phyloP scores from a whole-genome alignment of 1,140 invertebrate genomes.

The Portunus trituberculatus region DNA sequence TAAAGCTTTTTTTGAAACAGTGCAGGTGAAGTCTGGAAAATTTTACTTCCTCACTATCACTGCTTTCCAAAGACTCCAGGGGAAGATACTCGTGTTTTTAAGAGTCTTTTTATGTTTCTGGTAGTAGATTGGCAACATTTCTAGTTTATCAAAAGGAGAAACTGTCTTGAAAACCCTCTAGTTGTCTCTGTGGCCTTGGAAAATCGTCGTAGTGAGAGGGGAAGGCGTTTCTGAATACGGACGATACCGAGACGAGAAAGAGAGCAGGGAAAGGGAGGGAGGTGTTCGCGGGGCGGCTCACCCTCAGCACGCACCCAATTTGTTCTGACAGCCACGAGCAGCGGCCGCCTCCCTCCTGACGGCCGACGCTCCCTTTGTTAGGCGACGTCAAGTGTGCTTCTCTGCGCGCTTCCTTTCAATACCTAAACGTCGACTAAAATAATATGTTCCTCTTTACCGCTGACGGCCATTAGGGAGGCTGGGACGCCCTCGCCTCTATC shows the following conservation, averaged over 20 bases:
- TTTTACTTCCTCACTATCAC: no score
- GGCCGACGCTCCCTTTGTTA: slow-evolving; percentile 53
- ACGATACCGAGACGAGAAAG: neutral
- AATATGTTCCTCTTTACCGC: slow-evolving; percentile 60
- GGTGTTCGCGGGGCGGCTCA: neutral
- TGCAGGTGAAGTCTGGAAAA: no score
- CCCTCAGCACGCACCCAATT: slow-evolving; percentile 18
- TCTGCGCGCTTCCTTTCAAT: slow-evolving; percentile 54
- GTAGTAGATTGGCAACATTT: no score
- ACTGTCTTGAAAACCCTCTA: no score
- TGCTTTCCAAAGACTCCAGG: no score
- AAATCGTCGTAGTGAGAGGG: no score
- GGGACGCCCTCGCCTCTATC: neutral
- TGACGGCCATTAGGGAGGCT: slow-evolving; percentile 59
- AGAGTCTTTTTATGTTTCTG: no score
- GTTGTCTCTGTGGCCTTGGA: no score
- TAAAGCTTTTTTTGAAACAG: no score
- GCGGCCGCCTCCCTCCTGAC: neutral
- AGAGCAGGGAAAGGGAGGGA: neutral
- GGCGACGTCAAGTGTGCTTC: slow-evolving; percentile 57
- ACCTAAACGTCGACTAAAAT: slow-evolving; percentile 70
- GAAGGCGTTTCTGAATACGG: neutral
- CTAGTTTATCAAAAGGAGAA: no score
- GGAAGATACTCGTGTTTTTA: no score
- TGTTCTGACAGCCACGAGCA: neutral